Conservation (phyloP, 2,113 vertebrate genomes). For the Sisor rabdophorus region DNA sequence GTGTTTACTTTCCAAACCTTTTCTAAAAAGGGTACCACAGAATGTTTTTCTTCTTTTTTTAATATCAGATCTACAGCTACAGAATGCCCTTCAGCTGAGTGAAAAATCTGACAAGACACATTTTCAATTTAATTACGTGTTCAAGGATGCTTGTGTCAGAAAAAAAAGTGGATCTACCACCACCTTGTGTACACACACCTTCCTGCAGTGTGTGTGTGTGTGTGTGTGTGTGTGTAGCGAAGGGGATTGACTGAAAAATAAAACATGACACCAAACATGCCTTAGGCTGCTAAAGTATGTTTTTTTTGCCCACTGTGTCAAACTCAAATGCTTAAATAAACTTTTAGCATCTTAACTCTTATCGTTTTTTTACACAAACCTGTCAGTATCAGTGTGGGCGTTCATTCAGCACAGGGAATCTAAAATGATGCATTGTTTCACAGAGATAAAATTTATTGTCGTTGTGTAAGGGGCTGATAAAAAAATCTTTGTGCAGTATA, state of each 20-base stretch:
- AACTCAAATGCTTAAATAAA: slow-evolving; percentile 37
- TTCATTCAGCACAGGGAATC: slow-evolving; percentile 3
- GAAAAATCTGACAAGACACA: slow-evolving; percentile 26
- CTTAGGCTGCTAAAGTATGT: slow-evolving; percentile 43
- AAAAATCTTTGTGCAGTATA: slow-evolving; percentile 11
- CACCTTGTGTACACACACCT: slow-evolving; percentile 83
- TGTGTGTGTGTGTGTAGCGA: background rate
- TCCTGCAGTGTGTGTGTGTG: slow-evolving; percentile 61
- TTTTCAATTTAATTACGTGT: slow-evolving; percentile 43
- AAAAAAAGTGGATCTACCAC: slow-evolving; percentile 57
- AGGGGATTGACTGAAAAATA: slow-evolving; percentile 56
- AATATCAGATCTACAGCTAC: slow-evolving; percentile 9
- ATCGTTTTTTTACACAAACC: slow-evolving; percentile 67
- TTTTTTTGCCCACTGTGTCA: slow-evolving; percentile 44
- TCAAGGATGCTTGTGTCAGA: slow-evolving; percentile 22
- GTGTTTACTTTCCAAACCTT: slow-evolving; percentile 16
- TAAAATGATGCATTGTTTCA: slow-evolving; percentile 54
- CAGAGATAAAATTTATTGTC: slow-evolving; percentile 49
- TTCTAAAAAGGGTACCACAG: slow-evolving; percentile 2
- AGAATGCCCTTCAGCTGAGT: background rate
- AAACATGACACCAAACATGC: slow-evolving; percentile 62
- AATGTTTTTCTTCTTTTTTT: background rate
- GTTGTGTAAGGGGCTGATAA: slow-evolving; percentile 22
- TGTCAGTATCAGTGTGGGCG: background rate
- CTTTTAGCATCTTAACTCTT: slow-evolving; percentile 45